phyloP scores from a whole-genome alignment of 2,888 invertebrate species.

The Xestoiulus laeticollis region DNA sequence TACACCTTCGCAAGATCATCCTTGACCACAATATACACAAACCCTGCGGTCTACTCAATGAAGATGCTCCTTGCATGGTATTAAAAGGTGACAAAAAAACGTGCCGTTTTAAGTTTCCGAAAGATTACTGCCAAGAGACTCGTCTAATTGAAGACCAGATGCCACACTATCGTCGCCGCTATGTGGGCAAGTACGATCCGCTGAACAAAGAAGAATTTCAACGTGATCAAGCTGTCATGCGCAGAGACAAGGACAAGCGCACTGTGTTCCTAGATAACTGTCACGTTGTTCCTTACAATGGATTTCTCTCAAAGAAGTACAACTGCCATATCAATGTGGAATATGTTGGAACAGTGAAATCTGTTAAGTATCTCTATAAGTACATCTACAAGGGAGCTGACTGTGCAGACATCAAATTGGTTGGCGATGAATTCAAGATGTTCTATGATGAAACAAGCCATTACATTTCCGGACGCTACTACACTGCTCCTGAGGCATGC shows the following conservation, averaged over 20 bases:
- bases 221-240: too few relatives aligned
- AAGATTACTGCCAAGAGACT: too few relatives aligned
- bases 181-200: too few relatives aligned
- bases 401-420: not conserved
- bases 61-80: constrained; percentile 56
- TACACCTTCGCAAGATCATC: constrained; percentile 56
- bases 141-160: too few relatives aligned
- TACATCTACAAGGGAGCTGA: not conserved
- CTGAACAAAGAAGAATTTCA: too few relatives aligned
- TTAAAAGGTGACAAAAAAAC: not conserved
- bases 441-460: not conserved
- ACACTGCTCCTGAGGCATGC: not conserved
- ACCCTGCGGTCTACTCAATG: constrained; percentile 58
- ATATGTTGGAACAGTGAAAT: not conserved
- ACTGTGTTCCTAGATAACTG: not conserved
- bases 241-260: too few relatives aligned
- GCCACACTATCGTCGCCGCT: too few relatives aligned
- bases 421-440: not conserved
- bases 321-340: not conserved
- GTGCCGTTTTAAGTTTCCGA: too few relatives aligned
- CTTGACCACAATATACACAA: constrained; percentile 58
- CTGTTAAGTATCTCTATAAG: not conserved
- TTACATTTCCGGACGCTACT: not conserved
- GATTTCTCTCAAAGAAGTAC: not conserved
- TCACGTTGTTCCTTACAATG: not conserved